These are phyloP conservation scores for Polyergus mexicanus DNA, from an alignment of 1,140 invertebrate genomes.

Conservation along the genomic window DNA sequence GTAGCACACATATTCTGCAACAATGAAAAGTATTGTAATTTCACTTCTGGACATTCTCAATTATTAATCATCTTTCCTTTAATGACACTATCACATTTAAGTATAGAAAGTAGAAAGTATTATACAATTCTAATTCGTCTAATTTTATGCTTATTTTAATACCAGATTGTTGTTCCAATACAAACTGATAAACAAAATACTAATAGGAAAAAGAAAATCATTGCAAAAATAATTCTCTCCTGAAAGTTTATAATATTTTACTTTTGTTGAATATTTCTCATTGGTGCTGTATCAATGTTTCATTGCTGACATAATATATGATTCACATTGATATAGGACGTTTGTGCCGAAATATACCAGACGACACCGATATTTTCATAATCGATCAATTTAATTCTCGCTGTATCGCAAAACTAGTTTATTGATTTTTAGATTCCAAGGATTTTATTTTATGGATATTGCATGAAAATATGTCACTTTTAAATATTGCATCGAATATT, in stretches of 20 bases:
- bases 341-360: neutral
- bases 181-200: neutral
- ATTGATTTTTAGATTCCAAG: constrained; percentile 16
- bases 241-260: neutral
- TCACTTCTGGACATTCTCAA: neutral
- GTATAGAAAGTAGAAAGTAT: neutral
- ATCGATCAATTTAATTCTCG: neutral
- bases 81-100: neutral
- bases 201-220: neutral
- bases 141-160: constrained; percentile 22
- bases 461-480: constrained; percentile 26
- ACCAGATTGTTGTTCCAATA: neutral
- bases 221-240: neutral
- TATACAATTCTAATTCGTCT: neutral
- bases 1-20: neutral
- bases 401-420: neutral
- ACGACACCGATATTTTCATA: neutral
- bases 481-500: constrained; percentile 41
- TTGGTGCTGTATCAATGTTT: neutral
- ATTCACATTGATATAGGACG: neutral
- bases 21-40: neutral
- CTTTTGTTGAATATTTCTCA: neutral
- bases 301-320: neutral
- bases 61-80: neutral
- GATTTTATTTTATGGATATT: constrained; percentile 20